Percentiles rank a stretch among this genome's conserved stretches.
These are phyloP conservation scores for Onychomys leucogaster DNA, from an alignment of 2,797 vertebrate genomes.

Conservation along the genomic window DNA sequence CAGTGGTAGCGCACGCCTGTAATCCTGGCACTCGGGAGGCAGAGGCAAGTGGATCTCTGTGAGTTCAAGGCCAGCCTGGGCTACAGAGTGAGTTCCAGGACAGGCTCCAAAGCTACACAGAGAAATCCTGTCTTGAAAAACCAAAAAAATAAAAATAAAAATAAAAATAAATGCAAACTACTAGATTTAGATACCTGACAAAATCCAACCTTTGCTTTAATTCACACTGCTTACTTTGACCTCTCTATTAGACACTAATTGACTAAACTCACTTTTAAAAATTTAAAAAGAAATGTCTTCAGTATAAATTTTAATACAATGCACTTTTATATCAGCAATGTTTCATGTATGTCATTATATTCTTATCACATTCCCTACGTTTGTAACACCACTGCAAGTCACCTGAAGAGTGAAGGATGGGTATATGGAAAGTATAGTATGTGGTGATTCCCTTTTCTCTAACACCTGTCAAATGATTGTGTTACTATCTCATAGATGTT, in stretches of 20 bases:
- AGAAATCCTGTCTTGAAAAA: too few relatives aligned
- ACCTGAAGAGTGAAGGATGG: not conserved
- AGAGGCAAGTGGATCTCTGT: too few relatives aligned
- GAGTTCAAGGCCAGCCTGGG: too few relatives aligned
- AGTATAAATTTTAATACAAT: not conserved
- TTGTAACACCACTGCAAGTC: not conserved
- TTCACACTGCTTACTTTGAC: not conserved
- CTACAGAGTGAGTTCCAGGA: too few relatives aligned
- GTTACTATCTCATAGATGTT: not conserved
- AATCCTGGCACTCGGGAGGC: too few relatives aligned
- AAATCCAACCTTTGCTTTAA: not conserved
- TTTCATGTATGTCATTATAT: not conserved
- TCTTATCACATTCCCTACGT: not conserved
- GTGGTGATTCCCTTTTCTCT: not conserved
- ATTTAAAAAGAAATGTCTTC: not conserved
- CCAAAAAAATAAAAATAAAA: too few relatives aligned
- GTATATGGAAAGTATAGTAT: not conserved
- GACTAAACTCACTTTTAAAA: not conserved
- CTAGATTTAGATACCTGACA: not conserved
- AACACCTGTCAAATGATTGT: not conserved
- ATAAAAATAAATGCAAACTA: not conserved
- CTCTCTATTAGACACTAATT: not conserved
- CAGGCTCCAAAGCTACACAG: too few relatives aligned
- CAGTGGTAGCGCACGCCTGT: accelerated
- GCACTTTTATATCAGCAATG: not conserved